Conservation (phyloP, 2,888 invertebrate genomes). For the Macrostomum cliftonense region DNA sequence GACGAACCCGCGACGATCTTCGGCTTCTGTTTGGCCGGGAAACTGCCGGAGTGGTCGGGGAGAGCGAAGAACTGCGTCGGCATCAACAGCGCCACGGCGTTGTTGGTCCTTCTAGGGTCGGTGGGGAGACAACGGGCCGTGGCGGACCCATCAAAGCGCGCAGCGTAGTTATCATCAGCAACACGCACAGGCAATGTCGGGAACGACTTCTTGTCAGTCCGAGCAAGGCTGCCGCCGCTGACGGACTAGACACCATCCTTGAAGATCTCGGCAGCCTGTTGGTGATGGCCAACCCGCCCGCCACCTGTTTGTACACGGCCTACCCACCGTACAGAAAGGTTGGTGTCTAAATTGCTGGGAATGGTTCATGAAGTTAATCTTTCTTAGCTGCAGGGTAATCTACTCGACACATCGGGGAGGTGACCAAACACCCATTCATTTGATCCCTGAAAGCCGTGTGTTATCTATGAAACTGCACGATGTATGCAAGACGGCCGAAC, state of each 20-base stretch:
- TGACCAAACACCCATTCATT: too few relatives aligned
- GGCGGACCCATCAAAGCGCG: slow-evolving; percentile 49
- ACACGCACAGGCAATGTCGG: slow-evolving; percentile 59
- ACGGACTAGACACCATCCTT: slow-evolving; percentile 79
- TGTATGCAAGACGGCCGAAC: too few relatives aligned
- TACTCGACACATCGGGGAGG: too few relatives aligned
- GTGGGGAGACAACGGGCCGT: too few relatives aligned
- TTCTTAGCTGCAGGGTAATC: too few relatives aligned
- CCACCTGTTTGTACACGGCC: slow-evolving; percentile 75
- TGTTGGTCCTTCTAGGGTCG: too few relatives aligned
- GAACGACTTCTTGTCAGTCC: slow-evolving; percentile 59
- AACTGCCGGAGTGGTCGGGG: too few relatives aligned
- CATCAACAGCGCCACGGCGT: too few relatives aligned
- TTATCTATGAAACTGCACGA: too few relatives aligned
- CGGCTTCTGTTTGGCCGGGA: too few relatives aligned
- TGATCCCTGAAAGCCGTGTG: too few relatives aligned
- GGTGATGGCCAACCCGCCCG: slow-evolving; percentile 35
- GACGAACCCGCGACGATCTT: background rate
- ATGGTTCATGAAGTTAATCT: too few relatives aligned
- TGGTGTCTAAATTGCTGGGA: slow-evolving; percentile 20
- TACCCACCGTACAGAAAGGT: slow-evolving; percentile 62
- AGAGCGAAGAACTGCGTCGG: background rate
- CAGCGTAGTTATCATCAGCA: slow-evolving; percentile 64
- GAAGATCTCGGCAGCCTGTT: slow-evolving; percentile 49
- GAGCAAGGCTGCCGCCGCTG: slow-evolving; percentile 50